A percentile compares a stretch with the other conserved stretches of the same genome.
phyloP scores from a whole-genome alignment of 2,888 invertebrate genomes.

The Diaperis boleti region DNA sequence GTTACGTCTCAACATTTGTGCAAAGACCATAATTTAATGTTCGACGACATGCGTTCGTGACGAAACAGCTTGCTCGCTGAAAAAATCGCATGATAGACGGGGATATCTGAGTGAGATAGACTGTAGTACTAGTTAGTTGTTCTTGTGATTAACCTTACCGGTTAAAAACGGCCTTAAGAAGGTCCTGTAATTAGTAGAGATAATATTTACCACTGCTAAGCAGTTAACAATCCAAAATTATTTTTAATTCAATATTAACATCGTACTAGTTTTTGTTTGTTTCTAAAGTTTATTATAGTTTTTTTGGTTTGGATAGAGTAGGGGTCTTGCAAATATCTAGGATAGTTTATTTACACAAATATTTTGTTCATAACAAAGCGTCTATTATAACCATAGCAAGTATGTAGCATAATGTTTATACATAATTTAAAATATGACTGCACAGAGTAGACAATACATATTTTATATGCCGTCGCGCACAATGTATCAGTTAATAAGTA shows the following conservation, averaged over 20 bases:
- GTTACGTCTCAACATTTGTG: no score
- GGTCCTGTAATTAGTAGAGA: constrained; percentile 59
- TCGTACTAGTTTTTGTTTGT: constrained; percentile 59
- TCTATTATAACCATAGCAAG: constrained; percentile 50
- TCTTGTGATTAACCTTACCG: constrained; percentile 62
- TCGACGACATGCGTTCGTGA: no score
- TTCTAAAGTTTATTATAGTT: constrained; percentile 46
- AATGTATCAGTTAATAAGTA: constrained; percentile 51
- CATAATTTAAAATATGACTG: constrained; percentile 60
- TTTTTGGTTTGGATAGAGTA: constrained; percentile 62
- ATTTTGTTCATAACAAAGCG: constrained; percentile 60
- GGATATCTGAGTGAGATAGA: no score
- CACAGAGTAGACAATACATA: constrained; percentile 62
- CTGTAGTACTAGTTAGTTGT: constrained; percentile 53
- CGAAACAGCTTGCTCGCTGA: no score
- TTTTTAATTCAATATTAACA: constrained; percentile 49
- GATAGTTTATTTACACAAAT: constrained; percentile 50
- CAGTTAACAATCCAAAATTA: constrained; percentile 59
- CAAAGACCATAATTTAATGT: no score
- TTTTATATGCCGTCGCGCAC: constrained; percentile 51
- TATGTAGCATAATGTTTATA: constrained; percentile 54
- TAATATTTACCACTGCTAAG: constrained; percentile 59
- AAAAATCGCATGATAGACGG: no score
- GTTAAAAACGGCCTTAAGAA: constrained; percentile 60
- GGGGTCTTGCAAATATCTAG: constrained; percentile 63